Evolutionary conservation across 2,797 vertebrate genomes (phyloP), one percentile per base, ranked within the genome.

Genomic region (Heteromormyrus szaboi): DNA sequence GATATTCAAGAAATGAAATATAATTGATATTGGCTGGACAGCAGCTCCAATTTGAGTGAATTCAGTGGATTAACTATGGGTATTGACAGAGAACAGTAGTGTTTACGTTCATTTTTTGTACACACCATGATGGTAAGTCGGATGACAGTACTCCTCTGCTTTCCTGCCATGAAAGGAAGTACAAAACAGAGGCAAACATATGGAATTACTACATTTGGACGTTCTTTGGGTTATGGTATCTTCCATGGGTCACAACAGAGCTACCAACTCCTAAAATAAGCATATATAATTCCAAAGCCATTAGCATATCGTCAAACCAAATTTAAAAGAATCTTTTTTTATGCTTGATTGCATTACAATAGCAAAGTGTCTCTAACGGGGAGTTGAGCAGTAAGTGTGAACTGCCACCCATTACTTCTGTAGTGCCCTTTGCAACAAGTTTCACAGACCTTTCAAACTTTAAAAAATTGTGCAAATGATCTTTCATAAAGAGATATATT

Each of bases 171-270:
- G 48, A 85, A 86, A 1, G 85, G 59, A 86, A n/a, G 85, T 86
- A 86, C 3, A 59, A 62, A 86, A 86, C 93, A 44, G 88, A 93
- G 33, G 90, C 91, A 93, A 92, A 91, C 84, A 88, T 48, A 56
- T 59, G 33, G 93, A 91, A 94, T 91, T 90, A 92, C 90, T 92
- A 93, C 91, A 91, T 93, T 93, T 93, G 93, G 93, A 91, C 94
- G 93, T 94, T 96, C 96, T 97, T 96, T 96, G 96, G 95, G 93
- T 94, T 94, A 91, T 91, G 93, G 90, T 12, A 72, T n/a, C 62
- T n/a, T 14, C 87, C 88, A 50, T 62, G 41, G 29, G 41, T 72
- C 84, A 89, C 76, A 33, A 65, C 46, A 87, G 90, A 79, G 85
- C 88, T 88, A 86, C 84, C 89, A 90, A 89, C 87, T 65, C 53